Evolutionary conservation across 2,113 vertebrate species (phyloP).

Genomic region (Laticauda colubrina): DNA sequence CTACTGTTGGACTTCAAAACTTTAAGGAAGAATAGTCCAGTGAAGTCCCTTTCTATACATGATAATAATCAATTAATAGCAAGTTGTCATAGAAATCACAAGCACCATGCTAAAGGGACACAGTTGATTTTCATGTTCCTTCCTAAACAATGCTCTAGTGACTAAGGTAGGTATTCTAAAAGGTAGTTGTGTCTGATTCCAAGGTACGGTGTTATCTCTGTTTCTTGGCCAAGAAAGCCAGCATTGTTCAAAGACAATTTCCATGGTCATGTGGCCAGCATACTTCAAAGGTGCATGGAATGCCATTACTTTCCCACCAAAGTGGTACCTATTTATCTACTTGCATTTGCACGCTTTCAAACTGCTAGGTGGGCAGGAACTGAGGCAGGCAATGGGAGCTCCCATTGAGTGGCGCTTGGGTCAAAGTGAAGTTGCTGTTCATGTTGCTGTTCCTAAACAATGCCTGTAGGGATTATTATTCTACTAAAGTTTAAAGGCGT

Average conservation of each 20-base stretch:
- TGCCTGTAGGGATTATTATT: background rate
- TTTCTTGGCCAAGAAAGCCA: background rate
- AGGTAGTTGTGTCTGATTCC: background rate
- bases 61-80: background rate
- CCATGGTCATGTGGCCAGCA: background rate
- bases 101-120: background rate
- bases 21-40: background rate
- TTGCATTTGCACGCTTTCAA: background rate
- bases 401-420: background rate
- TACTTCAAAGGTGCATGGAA: background rate
- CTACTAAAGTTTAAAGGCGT: conserved; percentile 20
- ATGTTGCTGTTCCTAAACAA: background rate
- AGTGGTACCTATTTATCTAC: background rate
- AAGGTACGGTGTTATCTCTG: background rate
- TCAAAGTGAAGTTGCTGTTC: background rate
- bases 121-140: background rate
- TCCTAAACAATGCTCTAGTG: background rate
- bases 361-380: background rate
- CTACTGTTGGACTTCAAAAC: background rate
- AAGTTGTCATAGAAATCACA: background rate
- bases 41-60: background rate
- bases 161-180: background rate
- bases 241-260: background rate
- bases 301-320: background rate
- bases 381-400: background rate